A percentile compares a stretch with the other conserved stretches of the same genome.
Conservation (phyloP, 2,888 invertebrate genomes). For the Psococerastis gibbosa region DNA sequence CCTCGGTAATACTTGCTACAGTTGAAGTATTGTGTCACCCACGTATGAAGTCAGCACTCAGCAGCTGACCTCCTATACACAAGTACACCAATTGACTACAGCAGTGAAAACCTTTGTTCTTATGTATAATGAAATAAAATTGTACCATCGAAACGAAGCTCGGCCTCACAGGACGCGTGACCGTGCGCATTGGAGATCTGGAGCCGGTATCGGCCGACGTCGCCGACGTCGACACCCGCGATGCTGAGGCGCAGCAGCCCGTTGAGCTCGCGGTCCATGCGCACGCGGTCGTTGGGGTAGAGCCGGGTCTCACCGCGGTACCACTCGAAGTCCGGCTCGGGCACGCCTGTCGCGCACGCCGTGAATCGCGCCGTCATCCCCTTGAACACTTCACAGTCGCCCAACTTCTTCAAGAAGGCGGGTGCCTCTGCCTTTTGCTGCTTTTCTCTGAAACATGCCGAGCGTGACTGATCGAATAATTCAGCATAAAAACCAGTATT, state of each 20-base stretch:
- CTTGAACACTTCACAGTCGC: conserved; percentile 68
- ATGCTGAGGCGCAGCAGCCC: conserved; percentile 69
- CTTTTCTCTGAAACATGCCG: conserved; percentile 53
- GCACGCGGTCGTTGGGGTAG: conserved; percentile 63
- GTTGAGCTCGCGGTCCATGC: conserved; percentile 63
- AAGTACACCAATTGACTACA: no score
- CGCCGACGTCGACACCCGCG: conserved; percentile 51
- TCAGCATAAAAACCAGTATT: no score
- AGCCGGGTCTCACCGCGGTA: conserved; percentile 60
- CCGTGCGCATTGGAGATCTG: conserved; percentile 71
- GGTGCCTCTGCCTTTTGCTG: conserved; percentile 64
- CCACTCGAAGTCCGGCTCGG: conserved; percentile 78
- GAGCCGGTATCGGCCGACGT: conserved; percentile 70
- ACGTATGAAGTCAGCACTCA: no score
- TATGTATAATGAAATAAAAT: background rate
- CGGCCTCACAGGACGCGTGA: conserved; percentile 59
- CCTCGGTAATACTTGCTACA: no score
- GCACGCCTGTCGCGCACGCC: conserved; percentile 73
- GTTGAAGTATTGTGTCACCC: no score
- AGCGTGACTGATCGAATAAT: no score
- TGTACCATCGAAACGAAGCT: conserved; percentile 33
- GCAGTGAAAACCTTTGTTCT: no score
- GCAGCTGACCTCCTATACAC: no score
- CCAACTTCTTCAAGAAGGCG: conserved; percentile 72
- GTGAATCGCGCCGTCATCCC: conserved; percentile 85